Conservation (phyloP, 2,888 invertebrate genomes). For the Gnatocerus cornutus region DNA sequence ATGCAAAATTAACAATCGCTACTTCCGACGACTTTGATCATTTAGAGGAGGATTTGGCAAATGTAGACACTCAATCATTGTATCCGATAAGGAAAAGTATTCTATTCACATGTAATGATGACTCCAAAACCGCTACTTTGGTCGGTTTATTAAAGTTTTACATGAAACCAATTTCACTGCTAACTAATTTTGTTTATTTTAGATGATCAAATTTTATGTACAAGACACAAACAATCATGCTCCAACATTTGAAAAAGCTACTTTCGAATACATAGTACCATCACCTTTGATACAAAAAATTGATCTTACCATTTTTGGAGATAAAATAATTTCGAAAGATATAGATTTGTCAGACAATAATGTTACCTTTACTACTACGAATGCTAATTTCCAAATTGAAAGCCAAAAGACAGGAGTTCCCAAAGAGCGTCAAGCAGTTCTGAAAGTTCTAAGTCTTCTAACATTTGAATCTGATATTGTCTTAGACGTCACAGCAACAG, state of each 20-base stretch:
- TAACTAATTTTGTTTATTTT: neutral
- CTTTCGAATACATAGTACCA: conserved; percentile 69
- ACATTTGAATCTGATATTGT: conserved; percentile 46
- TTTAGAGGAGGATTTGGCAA: neutral
- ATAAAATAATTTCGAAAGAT: conserved; percentile 71
- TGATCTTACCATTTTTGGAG: conserved; percentile 69
- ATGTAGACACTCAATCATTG: neutral
- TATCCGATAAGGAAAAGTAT: neutral
- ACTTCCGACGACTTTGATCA: neutral
- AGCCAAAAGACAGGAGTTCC: neutral
- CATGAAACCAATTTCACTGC: too few species aligned
- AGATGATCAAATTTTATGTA: conserved; percentile 62
- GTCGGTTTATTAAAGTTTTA: neutral
- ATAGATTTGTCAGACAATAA: conserved; percentile 73
- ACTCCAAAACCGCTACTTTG: neutral
- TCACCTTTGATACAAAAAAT: conserved; percentile 72
- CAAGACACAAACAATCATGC: conserved; percentile 73
- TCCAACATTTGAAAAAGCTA: conserved; percentile 69
- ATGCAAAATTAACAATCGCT: neutral
- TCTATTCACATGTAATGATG: neutral
- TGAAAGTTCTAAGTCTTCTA: conserved; percentile 51
- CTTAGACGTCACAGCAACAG: conserved; percentile 60
- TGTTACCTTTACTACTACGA: conserved; percentile 54
- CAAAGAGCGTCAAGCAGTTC: conserved; percentile 50
- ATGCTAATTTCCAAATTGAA: conserved; percentile 54